Base-by-base conservation (phyloP, 2,888 invertebrate species). In the Arctia plantaginis region DNA sequence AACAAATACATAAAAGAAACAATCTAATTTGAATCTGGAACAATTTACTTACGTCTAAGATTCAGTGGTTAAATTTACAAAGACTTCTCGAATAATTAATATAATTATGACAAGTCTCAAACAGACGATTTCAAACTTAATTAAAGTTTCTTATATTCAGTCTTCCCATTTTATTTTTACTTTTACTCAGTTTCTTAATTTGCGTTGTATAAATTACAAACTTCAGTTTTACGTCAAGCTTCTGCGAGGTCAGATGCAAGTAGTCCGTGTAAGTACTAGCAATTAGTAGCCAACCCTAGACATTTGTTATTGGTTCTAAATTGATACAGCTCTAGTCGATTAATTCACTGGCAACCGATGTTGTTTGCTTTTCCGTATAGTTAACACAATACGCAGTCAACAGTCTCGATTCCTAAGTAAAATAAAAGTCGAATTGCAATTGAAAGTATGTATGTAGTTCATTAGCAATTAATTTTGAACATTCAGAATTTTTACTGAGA, bases 111-210 rank as follows among this genome's bases (percentile, higher is more conserved):
- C 64, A 51, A 74, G 76, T 74, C 65, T 69, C 55, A 77, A 69
- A 73, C 66, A 73, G 73, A 69, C 71, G 71, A 83, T 85, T 77
- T 64, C 65, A 74, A 85, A 88, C 81, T 85, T 85, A 86, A 88
- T 86, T 86, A 85, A 87, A 89, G 81, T 86, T 87, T 83, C 66
- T 81, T 79, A 70, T 81, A 47, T 79, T 81, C 81, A 82, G 79
- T 79, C 77, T 83, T 83, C 73, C 78, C 78, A 79, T 82, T 85
- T 84, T 80, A 78, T 83, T 83, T 75, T 69, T 70, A 74, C 75
- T 79, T 79, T 82, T 59, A 66, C 71, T 72, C 79, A 77, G 76
- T 79, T 81, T 77, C 76, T 81, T 70, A 10, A 62, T 30, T 62
- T 18, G 70, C 69, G 59, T 78, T 79, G 79, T 74, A 47, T 77